Base-by-base conservation (phyloP, 2,113 vertebrate genomes). In the Otis tarda region DNA sequence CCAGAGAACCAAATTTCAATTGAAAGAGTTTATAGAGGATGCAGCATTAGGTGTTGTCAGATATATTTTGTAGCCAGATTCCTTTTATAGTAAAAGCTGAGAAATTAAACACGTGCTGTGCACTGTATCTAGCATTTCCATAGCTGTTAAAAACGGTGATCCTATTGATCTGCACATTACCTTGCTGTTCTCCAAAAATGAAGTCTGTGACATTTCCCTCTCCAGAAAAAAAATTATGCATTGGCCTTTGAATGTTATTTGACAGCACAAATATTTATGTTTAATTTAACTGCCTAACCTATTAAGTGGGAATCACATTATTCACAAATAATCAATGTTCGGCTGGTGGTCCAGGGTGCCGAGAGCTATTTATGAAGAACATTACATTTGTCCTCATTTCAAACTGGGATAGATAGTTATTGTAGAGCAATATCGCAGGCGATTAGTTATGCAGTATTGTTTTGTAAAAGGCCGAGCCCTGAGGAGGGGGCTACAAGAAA, bases 231-330 rank as follows among this genome's bases (percentile, higher is more conserved):
- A 95, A 93, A 19, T 12, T 60, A 74, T 88, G 52, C 61, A 31
- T 57, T 85, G 70, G 89, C 63, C 76, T 96, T 94, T 94, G 68
- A 82, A 89, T 95, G 93, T 71, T 93, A 81, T 83, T 83, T 95
- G 87, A 87, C 89, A 93, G 78, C 74, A 92, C 85, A 92, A 94
- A 95, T 97, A 93, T 93, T 96, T 92, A 93, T 71, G 83, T 95
- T 95, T 83, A 87, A 60, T 84, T 90, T 90, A 84, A 87, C 60
- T 86, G 86, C 87, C 86, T 59, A 39, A 43, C 39, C 64, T 85
- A 65, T 95, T 95, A 93, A 89, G 64, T 49, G 37, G 12, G 45
- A 95, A 83, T 94, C 55, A 47, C 53, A 91, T 95, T 92, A 92
- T 89, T 95, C 83, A 56, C 4, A 0, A 82, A 82, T 79, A 92